Evolutionary conservation across 2,888 invertebrate species (phyloP), one percentile per base, ranked within the genome.

Genomic region (Trissolcus brochymenae): DNA sequence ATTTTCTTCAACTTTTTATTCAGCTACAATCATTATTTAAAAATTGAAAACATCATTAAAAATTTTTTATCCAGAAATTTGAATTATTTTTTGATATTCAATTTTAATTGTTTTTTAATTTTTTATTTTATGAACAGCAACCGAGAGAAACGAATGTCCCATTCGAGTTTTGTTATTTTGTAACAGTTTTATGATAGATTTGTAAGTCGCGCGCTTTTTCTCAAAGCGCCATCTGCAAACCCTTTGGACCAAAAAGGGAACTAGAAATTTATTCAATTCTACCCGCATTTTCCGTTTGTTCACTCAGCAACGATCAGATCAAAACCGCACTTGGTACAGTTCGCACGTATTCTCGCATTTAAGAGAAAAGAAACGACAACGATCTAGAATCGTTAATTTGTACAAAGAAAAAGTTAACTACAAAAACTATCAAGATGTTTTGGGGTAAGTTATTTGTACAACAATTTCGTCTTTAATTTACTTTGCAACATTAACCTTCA

Each of bases 371-470:
- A 46, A 16, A 46, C 14, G 16, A 46, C n/a, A 46, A 46, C 16
- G 6, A 16, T 46, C 16, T 1, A 6, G n/a, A 46, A 16, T 46
- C 16, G 46, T 46, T 46, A 9, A 35, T 35, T 35, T n/a, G n/a
- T n/a, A n/a, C 7, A 35, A 6, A 2, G 13, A 46, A 14, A 6
- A 46, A 14, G 46, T n/a, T 16, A 14, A 46, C 1, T 2, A 16
- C 14, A 55, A 64, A 54, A 25, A 25, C 35, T 21, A 17, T 40
- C 67, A 77, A 62, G 9, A 77, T 77, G 76, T 77, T 77, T 55
- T 77, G 76, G 76, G 76, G 76, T 77, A 40, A 72, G 54, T 68
- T 9, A 11, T 21, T 21, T 54, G 7, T 1, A 43, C 6, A 25
- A 54, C 29, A 53, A n/a, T 7, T 59, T 56, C n/a, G 49, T 50